A percentile compares a stretch with the other conserved stretches of the same genome.
Evolutionary conservation across 2,888 invertebrate genomes (phyloP).

Genomic region (Drosophila diplacantha): DNA sequence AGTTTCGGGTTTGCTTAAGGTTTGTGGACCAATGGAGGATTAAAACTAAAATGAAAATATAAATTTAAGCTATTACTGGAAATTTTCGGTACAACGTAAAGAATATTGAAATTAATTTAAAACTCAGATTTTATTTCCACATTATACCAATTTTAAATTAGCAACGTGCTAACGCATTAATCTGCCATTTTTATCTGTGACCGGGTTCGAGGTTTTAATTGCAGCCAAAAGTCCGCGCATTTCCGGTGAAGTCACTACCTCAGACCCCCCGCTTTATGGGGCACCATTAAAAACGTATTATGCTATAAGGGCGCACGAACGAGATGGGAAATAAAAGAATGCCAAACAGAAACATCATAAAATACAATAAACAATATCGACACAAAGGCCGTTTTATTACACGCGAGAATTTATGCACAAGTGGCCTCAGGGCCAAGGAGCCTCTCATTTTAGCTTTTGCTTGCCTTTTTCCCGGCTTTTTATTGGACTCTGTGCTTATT

Average conservation of each 20-base stretch:
- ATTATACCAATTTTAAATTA: slow-evolving; percentile 1
- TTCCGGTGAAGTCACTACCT: slow-evolving; percentile 1
- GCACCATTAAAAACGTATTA: slow-evolving; percentile 56
- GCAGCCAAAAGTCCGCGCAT: slow-evolving; percentile 35
- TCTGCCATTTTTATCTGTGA: slow-evolving; percentile 2
- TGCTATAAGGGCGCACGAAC: slow-evolving; percentile 42
- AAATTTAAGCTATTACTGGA: background rate
- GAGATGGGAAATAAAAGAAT: slow-evolving; percentile 18
- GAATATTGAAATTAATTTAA: background rate
- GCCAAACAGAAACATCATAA: slow-evolving; percentile 33
- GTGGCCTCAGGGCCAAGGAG: slow-evolving; percentile 27
- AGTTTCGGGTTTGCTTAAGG: background rate
- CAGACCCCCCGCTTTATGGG: slow-evolving; percentile 32
- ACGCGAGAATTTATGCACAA: slow-evolving; percentile 49
- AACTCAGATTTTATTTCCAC: background rate
- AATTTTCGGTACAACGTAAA: too few species aligned
- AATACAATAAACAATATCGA: slow-evolving; percentile 54
- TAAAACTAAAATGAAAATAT: background rate
- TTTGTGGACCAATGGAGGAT: background rate
- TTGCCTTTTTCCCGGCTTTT: slow-evolving; percentile 10
- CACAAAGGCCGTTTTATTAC: slow-evolving; percentile 60
- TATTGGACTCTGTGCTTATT: slow-evolving; percentile 39
- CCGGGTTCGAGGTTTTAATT: slow-evolving; percentile 37
- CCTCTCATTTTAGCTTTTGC: slow-evolving; percentile 12
- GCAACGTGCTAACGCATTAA: slow-evolving; percentile 8